Conservation (phyloP, 2,797 vertebrate species). For the Calcarius lapponicus region DNA sequence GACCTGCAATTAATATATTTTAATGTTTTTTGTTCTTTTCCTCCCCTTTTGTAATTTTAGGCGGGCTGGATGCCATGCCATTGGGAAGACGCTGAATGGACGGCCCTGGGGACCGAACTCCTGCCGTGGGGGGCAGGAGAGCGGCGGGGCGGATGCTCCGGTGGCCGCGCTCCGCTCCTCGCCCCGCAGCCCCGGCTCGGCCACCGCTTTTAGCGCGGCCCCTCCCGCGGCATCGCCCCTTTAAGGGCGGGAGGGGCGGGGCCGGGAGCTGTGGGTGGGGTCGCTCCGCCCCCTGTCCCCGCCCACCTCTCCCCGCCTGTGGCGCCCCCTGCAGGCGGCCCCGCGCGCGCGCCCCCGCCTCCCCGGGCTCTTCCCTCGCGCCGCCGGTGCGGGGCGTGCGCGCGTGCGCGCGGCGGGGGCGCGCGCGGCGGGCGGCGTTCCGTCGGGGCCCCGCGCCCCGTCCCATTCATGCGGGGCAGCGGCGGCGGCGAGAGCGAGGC, state of each 20-base stretch:
- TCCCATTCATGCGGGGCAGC: conserved; percentile 33
- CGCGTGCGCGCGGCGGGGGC: neutral
- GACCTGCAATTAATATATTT: neutral
- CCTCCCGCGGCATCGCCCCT: neutral
- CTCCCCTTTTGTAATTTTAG: neutral
- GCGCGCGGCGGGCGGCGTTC: conserved; percentile 26
- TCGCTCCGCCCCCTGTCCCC: neutral
- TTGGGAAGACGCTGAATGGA: neutral
- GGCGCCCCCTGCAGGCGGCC: conserved; percentile 8
- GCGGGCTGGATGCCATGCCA: accelerated
- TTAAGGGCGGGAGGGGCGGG: neutral
- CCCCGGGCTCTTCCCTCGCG: neutral
- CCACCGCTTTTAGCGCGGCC: accelerated
- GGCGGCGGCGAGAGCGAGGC: neutral
- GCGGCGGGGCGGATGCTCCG: too few relatives aligned
- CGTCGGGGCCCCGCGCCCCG: conserved; percentile 27
- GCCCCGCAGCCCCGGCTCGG: neutral
- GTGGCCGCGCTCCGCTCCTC: accelerated
- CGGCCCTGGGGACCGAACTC: accelerated
- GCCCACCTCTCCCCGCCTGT: neutral
- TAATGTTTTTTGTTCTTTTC: neutral
- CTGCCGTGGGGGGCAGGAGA: neutral
- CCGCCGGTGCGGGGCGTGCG: neutral
- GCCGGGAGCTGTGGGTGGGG: too few relatives aligned
- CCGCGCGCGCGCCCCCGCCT: neutral